Conservation (phyloP, 1,140 invertebrate species). For the Zaprionus nigranus region DNA sequence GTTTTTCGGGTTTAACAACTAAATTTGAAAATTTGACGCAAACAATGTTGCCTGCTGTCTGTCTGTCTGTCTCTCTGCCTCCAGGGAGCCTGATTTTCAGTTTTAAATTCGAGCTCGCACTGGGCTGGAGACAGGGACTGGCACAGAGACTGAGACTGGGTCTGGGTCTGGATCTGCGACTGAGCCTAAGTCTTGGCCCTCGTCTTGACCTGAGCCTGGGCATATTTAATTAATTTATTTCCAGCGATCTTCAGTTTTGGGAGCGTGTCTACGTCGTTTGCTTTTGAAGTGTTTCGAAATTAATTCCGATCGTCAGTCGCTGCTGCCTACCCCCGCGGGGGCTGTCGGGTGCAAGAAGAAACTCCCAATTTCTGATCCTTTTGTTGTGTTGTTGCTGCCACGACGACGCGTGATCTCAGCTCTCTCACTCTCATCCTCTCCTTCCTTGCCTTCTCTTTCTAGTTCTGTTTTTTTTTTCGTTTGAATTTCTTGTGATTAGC, state of each 20-base stretch:
- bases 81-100: constrained; percentile 52
- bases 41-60: constrained; percentile 59
- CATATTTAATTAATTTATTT: constrained; percentile 83
- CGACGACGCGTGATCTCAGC: constrained; percentile 67
- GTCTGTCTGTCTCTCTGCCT: constrained; percentile 44
- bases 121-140: background rate
- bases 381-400: constrained; percentile 44
- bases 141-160: background rate
- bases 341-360: constrained; percentile 54
- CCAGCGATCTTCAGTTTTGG: constrained; percentile 42
- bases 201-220: constrained; percentile 35
- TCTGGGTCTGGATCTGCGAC: background rate
- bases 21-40: constrained; percentile 82
- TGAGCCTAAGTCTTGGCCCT: background rate
- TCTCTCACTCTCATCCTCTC: constrained; percentile 14
- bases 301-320: constrained; percentile 68
- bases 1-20: constrained; percentile 83
- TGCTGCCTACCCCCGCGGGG: constrained; percentile 53
- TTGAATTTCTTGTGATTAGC: constrained; percentile 80
- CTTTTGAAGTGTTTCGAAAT: constrained; percentile 82
- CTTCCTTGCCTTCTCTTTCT: constrained; percentile 1
- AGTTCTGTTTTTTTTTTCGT: constrained; percentile 47
- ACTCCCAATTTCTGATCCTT: constrained; percentile 63
- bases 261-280: constrained; percentile 44
- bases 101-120: constrained; percentile 6